Base-by-base conservation (phyloP, 2,797 vertebrate species). In the Phyllotis vaccarum region DNA sequence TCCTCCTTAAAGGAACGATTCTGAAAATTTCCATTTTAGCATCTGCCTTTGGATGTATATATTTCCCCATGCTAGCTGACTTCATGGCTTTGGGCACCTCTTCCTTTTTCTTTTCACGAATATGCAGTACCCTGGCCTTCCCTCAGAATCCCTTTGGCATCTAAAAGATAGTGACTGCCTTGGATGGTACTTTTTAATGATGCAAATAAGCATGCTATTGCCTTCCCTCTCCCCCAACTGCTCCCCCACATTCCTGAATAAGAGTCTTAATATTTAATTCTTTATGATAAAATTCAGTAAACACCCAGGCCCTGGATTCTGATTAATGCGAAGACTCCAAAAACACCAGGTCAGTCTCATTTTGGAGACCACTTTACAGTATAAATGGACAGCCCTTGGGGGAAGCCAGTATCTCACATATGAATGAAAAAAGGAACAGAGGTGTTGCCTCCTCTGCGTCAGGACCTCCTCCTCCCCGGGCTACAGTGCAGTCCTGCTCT, bases 11-110 rank as follows among this genome's bases (percentile, higher is more conserved):
- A 98, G 58, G 89, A 94, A 87, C 56, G 64, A 5, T 86, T 96
- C 86, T 97, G 82, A 29, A 95, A 96, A 96, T 96, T 97, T 98
- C 97, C 96, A 96, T 98, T 98, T 96, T 92, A 56, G 62, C 94
- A 91, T 92, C 96, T 98, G 97, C 98, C 96, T 97, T 97, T 98
- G 97, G 97, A 24, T 49, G 19, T 49, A 22, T 9, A 24, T 34
- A 21, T 31, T 22, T n/a, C 49, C 93, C 12, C 75, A 7, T 40
- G n/a, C 17, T 24, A 40, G 46, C 93, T 97, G 97, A 97, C 97
- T 98, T 58, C 64, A 66, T 74, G 81, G 76, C 83, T 93, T 89
- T 97, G 95, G 95, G 76, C 96, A 97, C 90, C 80, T 98, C 97
- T 95, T 97, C 94, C 91, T 68, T 87, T 96, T 0, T 0, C 82